Base-by-base conservation (phyloP, 2,113 vertebrate genomes). In the Gyps fulvus region DNA sequence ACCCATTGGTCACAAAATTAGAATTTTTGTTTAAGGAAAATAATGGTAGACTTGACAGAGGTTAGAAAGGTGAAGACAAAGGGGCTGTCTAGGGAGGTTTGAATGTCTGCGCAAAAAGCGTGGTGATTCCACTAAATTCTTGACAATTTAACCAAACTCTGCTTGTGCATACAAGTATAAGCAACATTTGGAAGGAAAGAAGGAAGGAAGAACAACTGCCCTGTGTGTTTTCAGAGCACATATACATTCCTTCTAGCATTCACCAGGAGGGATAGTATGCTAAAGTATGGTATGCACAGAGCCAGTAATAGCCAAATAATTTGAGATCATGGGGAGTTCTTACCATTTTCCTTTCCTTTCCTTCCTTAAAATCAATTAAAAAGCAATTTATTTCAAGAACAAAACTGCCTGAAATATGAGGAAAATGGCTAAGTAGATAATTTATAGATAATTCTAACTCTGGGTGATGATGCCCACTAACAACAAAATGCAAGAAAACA, bases 1-100 rank as follows among this genome's bases (percentile, higher is more conserved):
- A 47, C 13, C 16, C 0, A 0, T 16, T 54, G 19, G 26, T 59
- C 32, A 36, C 42, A 89, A 79, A 78, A 49, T 8, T 10, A 0
- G 3, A 42, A 5, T 50, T 77, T 62, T 81, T 73, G 4, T 59
- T 84, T 57, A 52, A 76, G 47, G 10, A 79, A 79, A 65, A 59
- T 5, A 72, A 32, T 31, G 3, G 13, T 71, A 72, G 54, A n/a
- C 13, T 22, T 62, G 26, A 13, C 0, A 0, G 55, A 74, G 8
- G 12, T 63, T 40, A 71, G 38, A 59, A 47, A 71, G 19, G 31
- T 57, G 47, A 76, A 82, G 16, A 32, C 61, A 88, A 88, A 72
- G 10, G 8, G 19, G 4, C 9, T 82, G 16, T 47, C 16, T 54
- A 90, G 42, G 29, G 10, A 32, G 3, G 5, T 87, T 81, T 78